Evolutionary conservation across 2,797 vertebrate species (phyloP), one percentile per base, ranked within the genome.

Genomic region (Pseudochirops cupreus): DNA sequence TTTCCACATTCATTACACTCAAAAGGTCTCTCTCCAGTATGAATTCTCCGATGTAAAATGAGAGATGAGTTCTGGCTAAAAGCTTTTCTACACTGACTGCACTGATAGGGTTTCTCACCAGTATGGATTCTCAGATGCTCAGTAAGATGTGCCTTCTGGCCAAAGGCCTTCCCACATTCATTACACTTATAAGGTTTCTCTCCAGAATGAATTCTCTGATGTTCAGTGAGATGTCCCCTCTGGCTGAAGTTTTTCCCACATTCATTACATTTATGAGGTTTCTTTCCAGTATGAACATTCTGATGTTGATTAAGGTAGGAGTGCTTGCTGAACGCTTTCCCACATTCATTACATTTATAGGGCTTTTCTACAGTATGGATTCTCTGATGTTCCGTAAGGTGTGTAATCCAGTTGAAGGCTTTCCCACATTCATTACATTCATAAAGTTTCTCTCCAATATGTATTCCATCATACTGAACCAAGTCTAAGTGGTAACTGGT

Each of bases 91-190:
- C 95, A 97, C 6, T 94, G 96, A 56, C 91, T 96, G 16, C 96
- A 97, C 2, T 58, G 94, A 50, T 96, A 97, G 14, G 96, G 98
- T 0, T 92, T 96, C 9, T 97, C 97, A 0, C 97, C 97, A 0
- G 97, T 98, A 91, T 98, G 98, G 91, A 98, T 98, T n/a, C 97
- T 94, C 90, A 98, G 97, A 0, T 98, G 98, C 52, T 98, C 96
- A 11, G 97, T 97, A 50, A 98, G 97, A 96, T 97, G 98, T 52
- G 97, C 97, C 91, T 96, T 96, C 10, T 96, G 97, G 5, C 97
- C 97, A 92, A 98, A 98, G 90, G 94, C 97, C 96, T 98, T 98
- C 16, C 97, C 97, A 12, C 97, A 98, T 7, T 97, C 97, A 0
- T 92, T 50, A 56, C 98, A 98, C 28, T 95, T 96, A 91, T 97